Percentiles rank a stretch among this genome's conserved stretches.
These are phyloP conservation scores for Sialis lutaria DNA, from an alignment of 2,888 invertebrate species.

Conservation along the genomic window DNA sequence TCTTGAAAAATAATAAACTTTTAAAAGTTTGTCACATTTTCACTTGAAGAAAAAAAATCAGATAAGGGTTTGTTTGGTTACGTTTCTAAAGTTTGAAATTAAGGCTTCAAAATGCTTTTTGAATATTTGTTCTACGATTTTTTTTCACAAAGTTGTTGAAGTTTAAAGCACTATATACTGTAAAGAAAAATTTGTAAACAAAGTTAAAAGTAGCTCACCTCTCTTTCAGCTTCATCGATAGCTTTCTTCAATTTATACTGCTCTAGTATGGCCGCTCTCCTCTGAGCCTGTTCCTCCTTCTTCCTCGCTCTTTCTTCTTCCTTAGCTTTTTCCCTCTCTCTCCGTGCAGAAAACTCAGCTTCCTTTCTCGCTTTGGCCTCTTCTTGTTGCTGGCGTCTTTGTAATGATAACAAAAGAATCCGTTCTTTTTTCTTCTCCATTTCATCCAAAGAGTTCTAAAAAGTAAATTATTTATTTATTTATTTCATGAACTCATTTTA, in stretches of 20 bases:
- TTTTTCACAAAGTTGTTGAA: no score
- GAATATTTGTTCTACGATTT: no score
- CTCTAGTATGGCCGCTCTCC: constrained; percentile 75
- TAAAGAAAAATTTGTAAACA: no score
- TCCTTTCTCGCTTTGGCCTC: constrained; percentile 73
- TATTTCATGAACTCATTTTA: background rate
- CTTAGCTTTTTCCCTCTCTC: constrained; percentile 59
- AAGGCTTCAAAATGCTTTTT: no score
- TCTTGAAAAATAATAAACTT: no score
- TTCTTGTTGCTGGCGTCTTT: constrained; percentile 81
- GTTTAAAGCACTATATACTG: no score
- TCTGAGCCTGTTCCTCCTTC: constrained; percentile 67
- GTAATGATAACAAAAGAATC: constrained; percentile 75
- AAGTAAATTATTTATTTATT: constrained; percentile 2
- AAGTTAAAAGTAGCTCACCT: constrained; percentile 36
- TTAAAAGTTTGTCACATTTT: no score
- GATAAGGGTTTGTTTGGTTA: no score
- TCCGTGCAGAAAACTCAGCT: constrained; percentile 55
- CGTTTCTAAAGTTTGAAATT: no score
- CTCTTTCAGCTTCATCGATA: constrained; percentile 77
- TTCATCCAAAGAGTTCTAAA: constrained; percentile 67
- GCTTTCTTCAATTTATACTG: constrained; percentile 89
- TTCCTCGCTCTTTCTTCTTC: constrained; percentile 58
- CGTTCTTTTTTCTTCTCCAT: constrained; percentile 87
- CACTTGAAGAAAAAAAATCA: no score